phyloP scores from a whole-genome alignment of 2,888 invertebrate genomes.

The Drosophila kokeensis region DNA sequence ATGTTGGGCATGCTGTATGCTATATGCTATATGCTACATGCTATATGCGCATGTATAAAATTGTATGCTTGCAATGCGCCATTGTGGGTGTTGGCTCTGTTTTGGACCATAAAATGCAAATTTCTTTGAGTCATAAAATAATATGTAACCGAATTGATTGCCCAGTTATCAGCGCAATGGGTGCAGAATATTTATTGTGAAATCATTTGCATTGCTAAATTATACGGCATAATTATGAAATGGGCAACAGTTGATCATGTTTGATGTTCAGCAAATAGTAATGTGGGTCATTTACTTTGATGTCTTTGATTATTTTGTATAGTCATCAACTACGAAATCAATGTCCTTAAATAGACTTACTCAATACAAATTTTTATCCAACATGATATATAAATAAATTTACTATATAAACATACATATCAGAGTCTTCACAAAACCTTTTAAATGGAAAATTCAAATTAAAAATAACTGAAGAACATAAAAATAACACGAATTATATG shows the following conservation, averaged over 20 bases:
- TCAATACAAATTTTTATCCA: neutral
- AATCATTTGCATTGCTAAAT: constrained; percentile 43
- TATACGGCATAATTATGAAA: constrained; percentile 3
- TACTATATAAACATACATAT: neutral
- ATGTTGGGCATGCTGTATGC: constrained; percentile 56
- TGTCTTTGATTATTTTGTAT: neutral
- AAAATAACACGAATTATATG: neutral
- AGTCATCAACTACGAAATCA: neutral
- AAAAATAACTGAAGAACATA: neutral
- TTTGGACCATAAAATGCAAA: constrained; percentile 58
- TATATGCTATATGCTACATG: neutral
- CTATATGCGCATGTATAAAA: neutral
- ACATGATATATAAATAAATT: neutral
- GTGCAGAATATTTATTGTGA: constrained; percentile 4
- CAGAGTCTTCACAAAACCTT: too few relatives aligned
- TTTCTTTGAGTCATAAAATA: constrained; percentile 69
- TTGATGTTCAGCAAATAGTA: constrained; percentile 12
- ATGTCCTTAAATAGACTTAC: neutral
- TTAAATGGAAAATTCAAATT: neutral
- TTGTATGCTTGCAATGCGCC: constrained; percentile 26
- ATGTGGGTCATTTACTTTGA: neutral
- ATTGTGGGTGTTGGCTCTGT: constrained; percentile 65
- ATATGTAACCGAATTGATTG: constrained; percentile 40
- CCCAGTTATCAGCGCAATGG: constrained; percentile 26
- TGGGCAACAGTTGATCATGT: constrained; percentile 1